Evolutionary conservation across 2,888 invertebrate species (phyloP).

Genomic region (Nowickia ferox): DNA sequence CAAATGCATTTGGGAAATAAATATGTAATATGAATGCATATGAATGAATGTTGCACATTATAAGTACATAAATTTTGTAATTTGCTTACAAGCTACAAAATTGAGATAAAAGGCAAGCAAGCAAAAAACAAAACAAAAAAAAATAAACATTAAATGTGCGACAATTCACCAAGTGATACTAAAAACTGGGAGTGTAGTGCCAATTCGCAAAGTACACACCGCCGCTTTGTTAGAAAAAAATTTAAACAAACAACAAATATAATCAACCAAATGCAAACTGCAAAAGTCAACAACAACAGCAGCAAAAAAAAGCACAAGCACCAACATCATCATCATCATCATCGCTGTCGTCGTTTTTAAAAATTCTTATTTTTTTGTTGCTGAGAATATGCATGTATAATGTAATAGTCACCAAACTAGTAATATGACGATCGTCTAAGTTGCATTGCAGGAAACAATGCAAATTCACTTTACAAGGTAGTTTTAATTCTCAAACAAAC

Average conservation of each 20-base stretch:
- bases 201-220: slow-evolving; percentile 57
- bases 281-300: slow-evolving; percentile 61
- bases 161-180: slow-evolving; percentile 48
- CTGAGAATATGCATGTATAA: slow-evolving; percentile 9
- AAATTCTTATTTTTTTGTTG: slow-evolving; percentile 12
- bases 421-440: background rate
- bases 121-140: slow-evolving; percentile 16
- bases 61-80: slow-evolving; percentile 66
- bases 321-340: slow-evolving; percentile 16
- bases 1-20: slow-evolving; percentile 42
- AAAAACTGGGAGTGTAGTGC: slow-evolving; percentile 67
- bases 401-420: background rate
- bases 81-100: slow-evolving; percentile 65
- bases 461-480: too few relatives aligned
- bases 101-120: slow-evolving; percentile 49
- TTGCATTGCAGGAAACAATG: too few relatives aligned
- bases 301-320: slow-evolving; percentile 23
- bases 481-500: too few relatives aligned
- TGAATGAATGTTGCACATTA: slow-evolving; percentile 51
- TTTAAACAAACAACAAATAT: slow-evolving; percentile 45
- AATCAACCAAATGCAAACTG: slow-evolving; percentile 62
- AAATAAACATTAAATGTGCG: slow-evolving; percentile 33
- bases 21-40: slow-evolving; percentile 16
- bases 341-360: background rate
- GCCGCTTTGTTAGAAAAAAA: slow-evolving; percentile 37